A percentile compares a stretch with the other conserved stretches of the same genome.
These are phyloP conservation scores for Temnothorax nylanderi DNA, from an alignment of 1,140 invertebrate species.

Conservation along the genomic window DNA sequence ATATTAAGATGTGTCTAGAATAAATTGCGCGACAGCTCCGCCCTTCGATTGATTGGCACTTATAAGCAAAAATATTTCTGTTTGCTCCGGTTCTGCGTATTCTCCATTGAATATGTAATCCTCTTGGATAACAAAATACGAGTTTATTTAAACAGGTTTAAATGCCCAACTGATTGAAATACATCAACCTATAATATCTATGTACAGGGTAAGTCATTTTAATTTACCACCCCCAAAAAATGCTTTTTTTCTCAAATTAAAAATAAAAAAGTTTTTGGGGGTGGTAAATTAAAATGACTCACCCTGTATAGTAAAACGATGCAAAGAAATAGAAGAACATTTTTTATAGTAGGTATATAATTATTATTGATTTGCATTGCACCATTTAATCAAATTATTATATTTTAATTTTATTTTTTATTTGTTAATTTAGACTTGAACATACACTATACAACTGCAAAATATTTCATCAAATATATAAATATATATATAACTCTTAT, in stretches of 20 bases:
- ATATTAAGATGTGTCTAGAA: background rate
- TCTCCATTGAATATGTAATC: background rate
- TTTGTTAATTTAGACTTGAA: background rate
- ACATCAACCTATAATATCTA: background rate
- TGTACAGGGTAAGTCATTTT: background rate
- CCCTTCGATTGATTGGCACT: background rate
- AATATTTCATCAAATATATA: background rate
- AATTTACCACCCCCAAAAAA: too few species aligned
- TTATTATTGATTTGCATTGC: background rate
- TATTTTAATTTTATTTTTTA: background rate
- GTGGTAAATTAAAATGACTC: too few species aligned
- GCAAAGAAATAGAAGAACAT: background rate
- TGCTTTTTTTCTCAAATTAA: too few species aligned
- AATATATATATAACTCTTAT: background rate
- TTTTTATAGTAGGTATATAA: background rate
- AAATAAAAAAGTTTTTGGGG: too few species aligned
- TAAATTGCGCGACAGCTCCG: constrained; percentile 4
- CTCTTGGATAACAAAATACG: background rate
- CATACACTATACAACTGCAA: background rate
- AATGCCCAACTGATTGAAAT: background rate
- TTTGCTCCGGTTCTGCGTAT: background rate
- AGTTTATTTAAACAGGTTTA: background rate
- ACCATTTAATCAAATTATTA: background rate
- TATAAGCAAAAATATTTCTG: background rate
- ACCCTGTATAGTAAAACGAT: background rate